Base-by-base conservation (phyloP, 2,797 vertebrate genomes). In the Cuculus canorus region DNA sequence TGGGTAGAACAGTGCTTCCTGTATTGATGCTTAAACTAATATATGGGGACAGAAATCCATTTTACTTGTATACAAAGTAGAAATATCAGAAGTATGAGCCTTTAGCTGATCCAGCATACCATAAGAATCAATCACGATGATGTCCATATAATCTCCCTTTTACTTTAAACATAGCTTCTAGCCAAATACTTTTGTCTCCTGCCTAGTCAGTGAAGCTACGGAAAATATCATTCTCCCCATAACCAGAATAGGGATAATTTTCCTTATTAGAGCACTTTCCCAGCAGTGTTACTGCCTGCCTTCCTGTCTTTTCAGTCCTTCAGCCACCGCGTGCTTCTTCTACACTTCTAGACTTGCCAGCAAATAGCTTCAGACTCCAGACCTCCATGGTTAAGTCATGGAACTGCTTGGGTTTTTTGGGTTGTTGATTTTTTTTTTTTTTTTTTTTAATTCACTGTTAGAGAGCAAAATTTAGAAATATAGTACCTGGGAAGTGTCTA, bases 61-160 rank as follows among this genome's bases (percentile, higher is more conserved):
- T 94, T 82, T 90, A 35, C 60, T 91, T 73, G 19, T 52, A 37
- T 22, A 86, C n/a, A 87, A 80, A 95, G 86, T 78, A 85, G 52
- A 88, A 88, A 76, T 73, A 53, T 81, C 82, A 91, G 41, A 95
- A 60, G 30, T 59, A 76, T 15, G 33, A 65, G 9, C 32, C 32
- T 80, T 86, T 68, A 86, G 71, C 90, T 90, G 78, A 82, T 78
- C 27, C 39, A 88, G 90, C 37, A 76, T 61, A 21, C 23, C 75
- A 13, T 41, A 57, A 82, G 50, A 93, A 95, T 93, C 78, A 90
- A 80, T 95, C 87, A 88, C 22, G 59, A 25, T 54, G 27, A 90
- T 82, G 48, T n/a, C 45, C 50, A 52, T 56, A 50, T 33, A 83
- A 69, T 60, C 28, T 90, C 30, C n/a, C 19, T 86, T 82, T 61